Percentiles rank a stretch among this genome's conserved stretches.
These are phyloP conservation scores for Drosophila anomelani DNA, from an alignment of 2,888 invertebrate species.

Conservation along the genomic window DNA sequence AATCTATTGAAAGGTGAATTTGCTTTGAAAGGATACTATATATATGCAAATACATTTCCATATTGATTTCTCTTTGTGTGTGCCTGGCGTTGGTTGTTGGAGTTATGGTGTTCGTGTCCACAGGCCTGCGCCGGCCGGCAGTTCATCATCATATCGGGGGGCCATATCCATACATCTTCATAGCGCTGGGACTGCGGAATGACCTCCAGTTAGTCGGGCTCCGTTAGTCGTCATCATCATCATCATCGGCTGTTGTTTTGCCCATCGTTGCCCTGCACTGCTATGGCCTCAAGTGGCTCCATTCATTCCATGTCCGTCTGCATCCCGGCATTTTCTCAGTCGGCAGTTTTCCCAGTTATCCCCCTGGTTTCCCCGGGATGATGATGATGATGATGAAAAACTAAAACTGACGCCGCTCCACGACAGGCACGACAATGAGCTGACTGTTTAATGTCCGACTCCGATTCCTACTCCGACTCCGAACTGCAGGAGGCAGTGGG, in stretches of 20 bases:
- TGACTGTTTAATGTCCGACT: constrained; percentile 72
- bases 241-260: constrained; percentile 36
- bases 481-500: constrained; percentile 2
- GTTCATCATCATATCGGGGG: constrained; percentile 62
- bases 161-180: constrained; percentile 66
- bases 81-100: constrained; percentile 9
- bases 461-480: constrained; percentile 9
- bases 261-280: constrained; percentile 64
- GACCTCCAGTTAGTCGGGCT: constrained; percentile 69
- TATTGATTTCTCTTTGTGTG: constrained; percentile 7
- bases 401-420: constrained; percentile 67
- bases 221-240: constrained; percentile 33
- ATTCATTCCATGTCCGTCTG: constrained; percentile 59
- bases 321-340: constrained; percentile 26
- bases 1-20: background rate
- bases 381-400: constrained; percentile 60
- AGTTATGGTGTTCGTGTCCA: constrained; percentile 20
- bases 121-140: constrained; percentile 23
- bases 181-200: constrained; percentile 56
- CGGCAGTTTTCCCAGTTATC: constrained; percentile 5
- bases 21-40: background rate
- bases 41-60: too few species aligned
- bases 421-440: constrained; percentile 75
- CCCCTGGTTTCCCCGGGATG: constrained; percentile 23
- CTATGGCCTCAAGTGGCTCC: constrained; percentile 75